Evolutionary conservation across 2,888 invertebrate genomes (phyloP).

Genomic region (Luperina testacea): DNA sequence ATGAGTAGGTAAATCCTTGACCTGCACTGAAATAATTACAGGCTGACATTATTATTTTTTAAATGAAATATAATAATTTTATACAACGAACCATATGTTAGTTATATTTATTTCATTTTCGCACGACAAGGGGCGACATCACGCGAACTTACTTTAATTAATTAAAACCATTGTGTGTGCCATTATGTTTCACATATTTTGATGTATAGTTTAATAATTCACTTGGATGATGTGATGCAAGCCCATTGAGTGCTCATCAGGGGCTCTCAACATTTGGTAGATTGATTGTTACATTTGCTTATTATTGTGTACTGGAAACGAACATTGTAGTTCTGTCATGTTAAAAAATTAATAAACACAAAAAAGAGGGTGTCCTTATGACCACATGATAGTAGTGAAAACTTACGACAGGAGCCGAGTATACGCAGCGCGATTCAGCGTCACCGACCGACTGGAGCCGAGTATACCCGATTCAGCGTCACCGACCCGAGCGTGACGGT

Average conservation of each 20-base stretch:
- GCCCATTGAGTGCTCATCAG: conserved; percentile 9
- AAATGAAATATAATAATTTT: conserved; percentile 19
- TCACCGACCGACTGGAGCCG: not conserved
- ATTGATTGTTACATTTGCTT: not conserved
- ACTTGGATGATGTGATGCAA: conserved; percentile 25
- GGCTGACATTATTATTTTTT: conserved; percentile 13
- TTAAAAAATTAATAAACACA: not conserved
- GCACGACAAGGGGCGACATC: conserved; percentile 45
- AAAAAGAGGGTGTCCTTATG: not conserved
- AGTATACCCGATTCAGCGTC: not conserved
- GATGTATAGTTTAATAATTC: conserved; percentile 43
- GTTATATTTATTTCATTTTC: conserved; percentile 49
- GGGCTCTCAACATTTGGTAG: conserved; percentile 25
- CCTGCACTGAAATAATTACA: conserved; percentile 13
- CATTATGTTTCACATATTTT: conserved; percentile 38
- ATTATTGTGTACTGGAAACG: not conserved
- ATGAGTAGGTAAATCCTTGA: conserved; percentile 34
- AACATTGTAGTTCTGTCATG: not conserved
- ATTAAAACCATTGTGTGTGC: conserved; percentile 45
- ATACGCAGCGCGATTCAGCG: too few species aligned
- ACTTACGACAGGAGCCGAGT: not conserved
- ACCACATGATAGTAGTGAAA: not conserved
- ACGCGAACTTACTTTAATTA: conserved; percentile 63
- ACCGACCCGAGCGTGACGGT: not conserved
- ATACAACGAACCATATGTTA: conserved; percentile 27